A percentile compares a stretch with the other conserved stretches of the same genome.
These are phyloP conservation scores for Myotis yumanensis DNA, from an alignment of 2,113 vertebrate species.

Conservation along the genomic window DNA sequence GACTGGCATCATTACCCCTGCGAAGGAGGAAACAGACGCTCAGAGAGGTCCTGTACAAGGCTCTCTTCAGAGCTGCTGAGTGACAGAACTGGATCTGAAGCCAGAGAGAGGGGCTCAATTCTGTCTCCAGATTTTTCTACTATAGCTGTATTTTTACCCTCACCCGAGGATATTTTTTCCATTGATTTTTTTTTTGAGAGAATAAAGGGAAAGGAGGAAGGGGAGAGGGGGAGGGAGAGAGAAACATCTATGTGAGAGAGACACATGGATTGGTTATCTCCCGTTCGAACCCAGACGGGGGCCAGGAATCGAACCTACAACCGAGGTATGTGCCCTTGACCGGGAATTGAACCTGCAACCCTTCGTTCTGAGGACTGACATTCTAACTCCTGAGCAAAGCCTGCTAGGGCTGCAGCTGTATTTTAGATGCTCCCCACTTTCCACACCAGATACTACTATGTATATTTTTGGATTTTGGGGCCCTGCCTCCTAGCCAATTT, in stretches of 20 bases:
- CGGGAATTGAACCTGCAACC: neutral
- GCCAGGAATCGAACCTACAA: neutral
- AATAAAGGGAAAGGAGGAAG: neutral
- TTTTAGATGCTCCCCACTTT: neutral
- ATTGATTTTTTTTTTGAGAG: neutral
- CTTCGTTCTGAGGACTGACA: no score
- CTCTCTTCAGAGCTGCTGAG: neutral
- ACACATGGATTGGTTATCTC: neutral
- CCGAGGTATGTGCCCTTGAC: neutral
- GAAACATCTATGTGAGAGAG: neutral
- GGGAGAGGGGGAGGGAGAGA: neutral
- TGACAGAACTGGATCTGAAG: neutral
- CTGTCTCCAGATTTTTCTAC: neutral
- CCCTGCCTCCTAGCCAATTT: neutral
- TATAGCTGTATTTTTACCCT: neutral
- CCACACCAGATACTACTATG: neutral
- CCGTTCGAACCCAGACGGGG: neutral
- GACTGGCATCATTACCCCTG: neutral
- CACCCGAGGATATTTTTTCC: neutral
- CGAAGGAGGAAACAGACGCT: neutral
- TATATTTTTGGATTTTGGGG: neutral
- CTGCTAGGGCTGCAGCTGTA: neutral
- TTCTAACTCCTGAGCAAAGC: no score
- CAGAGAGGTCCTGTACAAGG: neutral
- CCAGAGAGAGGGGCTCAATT: fast-evolving